Conservation (phyloP, 2,113 vertebrate genomes). For the Silurus asotus region DNA sequence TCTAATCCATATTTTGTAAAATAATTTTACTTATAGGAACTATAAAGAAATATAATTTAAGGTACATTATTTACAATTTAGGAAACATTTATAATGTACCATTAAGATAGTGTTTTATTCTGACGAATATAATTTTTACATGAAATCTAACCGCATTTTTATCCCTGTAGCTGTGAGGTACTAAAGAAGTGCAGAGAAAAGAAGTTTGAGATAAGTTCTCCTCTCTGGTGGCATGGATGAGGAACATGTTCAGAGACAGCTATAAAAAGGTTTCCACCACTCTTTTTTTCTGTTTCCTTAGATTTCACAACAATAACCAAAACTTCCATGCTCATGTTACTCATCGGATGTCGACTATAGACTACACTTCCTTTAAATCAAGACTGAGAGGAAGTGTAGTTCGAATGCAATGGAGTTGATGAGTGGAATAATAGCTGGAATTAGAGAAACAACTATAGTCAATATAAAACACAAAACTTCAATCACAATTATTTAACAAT, state of each 20-base stretch:
- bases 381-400: neutral
- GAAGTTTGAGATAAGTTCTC: slow-evolving; percentile 95
- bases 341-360: slow-evolving; percentile 8
- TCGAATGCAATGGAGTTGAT: neutral
- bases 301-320: neutral
- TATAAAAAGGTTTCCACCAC: slow-evolving; percentile 87
- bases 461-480: neutral
- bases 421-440: neutral
- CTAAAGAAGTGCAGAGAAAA: slow-evolving; percentile 98
- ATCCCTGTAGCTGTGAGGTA: slow-evolving; percentile 81
- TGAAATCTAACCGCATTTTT: neutral
- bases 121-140: neutral
- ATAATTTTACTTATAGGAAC: neutral
- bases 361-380: neutral
- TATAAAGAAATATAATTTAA: neutral
- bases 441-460: neutral
- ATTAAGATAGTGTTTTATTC: neutral
- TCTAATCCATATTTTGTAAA: neutral
- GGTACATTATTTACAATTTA: neutral
- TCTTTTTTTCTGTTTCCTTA: slow-evolving; percentile 38
- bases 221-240: slow-evolving; percentile 83
- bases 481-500: neutral
- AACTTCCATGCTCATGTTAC: neutral
- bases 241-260: slow-evolving; percentile 85
- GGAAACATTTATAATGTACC: neutral